Evolutionary conservation across 2,888 invertebrate species (phyloP).

Genomic region (Dorcus hopei): DNA sequence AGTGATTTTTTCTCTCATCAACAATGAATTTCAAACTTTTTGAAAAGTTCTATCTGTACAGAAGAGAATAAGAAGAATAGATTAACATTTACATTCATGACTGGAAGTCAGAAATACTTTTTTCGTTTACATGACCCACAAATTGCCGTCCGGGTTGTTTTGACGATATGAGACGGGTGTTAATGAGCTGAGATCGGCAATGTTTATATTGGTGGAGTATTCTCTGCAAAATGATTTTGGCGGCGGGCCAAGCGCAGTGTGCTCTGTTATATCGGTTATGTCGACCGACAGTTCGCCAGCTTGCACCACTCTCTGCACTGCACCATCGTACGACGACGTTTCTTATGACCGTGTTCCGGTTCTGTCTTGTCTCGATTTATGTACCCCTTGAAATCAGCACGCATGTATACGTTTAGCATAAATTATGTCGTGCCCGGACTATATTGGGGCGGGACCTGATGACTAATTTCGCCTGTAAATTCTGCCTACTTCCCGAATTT

Average conservation of each 20-base stretch:
- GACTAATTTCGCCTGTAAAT: no score
- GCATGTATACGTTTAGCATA: neutral
- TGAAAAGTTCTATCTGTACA: no score
- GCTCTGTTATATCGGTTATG: neutral
- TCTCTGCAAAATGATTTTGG: constrained; percentile 23
- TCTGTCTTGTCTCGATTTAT: neutral
- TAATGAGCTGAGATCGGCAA: constrained; percentile 12
- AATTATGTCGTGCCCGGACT: neutral
- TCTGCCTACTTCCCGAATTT: no score
- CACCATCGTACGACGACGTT: neutral
- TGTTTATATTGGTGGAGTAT: constrained; percentile 13
- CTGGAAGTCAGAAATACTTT: no score
- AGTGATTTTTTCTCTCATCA: no score
- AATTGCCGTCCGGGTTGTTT: neutral
- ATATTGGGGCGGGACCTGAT: no score
- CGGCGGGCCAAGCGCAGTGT: constrained; percentile 22
- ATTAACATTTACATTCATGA: no score
- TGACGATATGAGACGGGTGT: constrained; percentile 1
- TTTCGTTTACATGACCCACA: no score
- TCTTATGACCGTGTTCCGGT: constrained; percentile 1
- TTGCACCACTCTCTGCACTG: neutral
- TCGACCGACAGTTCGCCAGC: neutral
- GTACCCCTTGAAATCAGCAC: neutral
- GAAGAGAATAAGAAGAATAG: no score
- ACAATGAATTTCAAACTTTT: no score